Evolutionary conservation across 2,113 vertebrate genomes (phyloP).

Genomic region (Labrus mixtus): DNA sequence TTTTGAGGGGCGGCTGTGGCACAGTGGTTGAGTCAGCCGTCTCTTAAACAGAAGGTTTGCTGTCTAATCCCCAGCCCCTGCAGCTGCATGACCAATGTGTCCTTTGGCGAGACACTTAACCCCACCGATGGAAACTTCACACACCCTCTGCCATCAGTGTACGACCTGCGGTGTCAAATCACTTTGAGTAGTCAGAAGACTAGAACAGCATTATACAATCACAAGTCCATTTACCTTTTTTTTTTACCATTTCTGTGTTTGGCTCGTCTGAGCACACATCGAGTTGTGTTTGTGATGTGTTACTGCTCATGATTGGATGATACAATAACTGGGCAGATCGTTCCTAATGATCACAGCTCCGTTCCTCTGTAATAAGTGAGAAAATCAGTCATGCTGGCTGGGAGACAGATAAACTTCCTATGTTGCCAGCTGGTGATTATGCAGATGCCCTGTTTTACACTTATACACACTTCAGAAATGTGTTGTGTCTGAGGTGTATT

Average conservation of each 20-base stretch:
- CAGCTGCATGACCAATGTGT: no score
- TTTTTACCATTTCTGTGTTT: neutral
- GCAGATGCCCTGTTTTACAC: neutral
- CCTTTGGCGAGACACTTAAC: no score
- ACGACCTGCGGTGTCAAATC: no score
- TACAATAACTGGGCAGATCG: neutral
- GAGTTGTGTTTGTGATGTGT: neutral
- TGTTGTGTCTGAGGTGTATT: neutral
- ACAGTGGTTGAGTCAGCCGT: no score
- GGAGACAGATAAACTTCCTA: neutral
- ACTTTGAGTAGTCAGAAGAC: no score
- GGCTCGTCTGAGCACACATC: slow-evolving; percentile 7
- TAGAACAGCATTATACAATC: no score
- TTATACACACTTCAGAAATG: neutral
- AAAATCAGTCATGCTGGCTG: slow-evolving; percentile 3
- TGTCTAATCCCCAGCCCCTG: no score
- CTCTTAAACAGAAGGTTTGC: no score
- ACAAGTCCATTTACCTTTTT: no score
- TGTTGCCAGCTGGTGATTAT: neutral
- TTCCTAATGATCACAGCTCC: slow-evolving; percentile 5
- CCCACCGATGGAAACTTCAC: no score
- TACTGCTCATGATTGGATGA: neutral
- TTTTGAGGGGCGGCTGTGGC: neutral
- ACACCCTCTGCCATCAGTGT: no score
- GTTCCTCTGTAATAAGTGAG: slow-evolving; percentile 17